Evolutionary conservation across 2,888 invertebrate species (phyloP), one percentile per base, ranked within the genome.

Genomic region (Perithous albicinctus): DNA sequence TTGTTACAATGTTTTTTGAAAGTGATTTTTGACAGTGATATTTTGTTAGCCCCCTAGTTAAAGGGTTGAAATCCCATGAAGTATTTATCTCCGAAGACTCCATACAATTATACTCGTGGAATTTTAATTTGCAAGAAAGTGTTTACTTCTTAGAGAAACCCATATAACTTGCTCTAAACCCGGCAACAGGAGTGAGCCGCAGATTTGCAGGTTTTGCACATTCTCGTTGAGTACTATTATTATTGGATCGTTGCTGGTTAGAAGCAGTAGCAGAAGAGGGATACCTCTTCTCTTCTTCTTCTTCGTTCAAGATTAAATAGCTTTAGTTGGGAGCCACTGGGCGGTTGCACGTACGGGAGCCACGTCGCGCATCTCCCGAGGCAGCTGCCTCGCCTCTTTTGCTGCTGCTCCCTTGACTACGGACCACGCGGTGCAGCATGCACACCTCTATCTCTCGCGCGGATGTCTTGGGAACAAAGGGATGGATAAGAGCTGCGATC

Each of bases 281-380:
- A 29, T 29, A 4, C 29, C 5, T 70, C 51, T 18, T 38, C 41
- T 51, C 48, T 48, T 38, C 29, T 29, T 75, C 41, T 32, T 38
- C 61, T 5, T 41, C 3, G 41, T 20, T 72, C 29, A 26, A 26
- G 69, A 70, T 73, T 76, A 64, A 78, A 66, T 56, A 63, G 73
- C 80, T 70, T 76, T 41, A 86, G 87, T 89, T 90, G 90, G 88
- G 90, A 88, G 86, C 87, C 89, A 85, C 90, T 90, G 90, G 82
- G 78, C 83, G 85, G 83, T 82, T 83, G 87, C 85, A 85, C 85
- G 83, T 86, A 89, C 89, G 81, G 89, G 85, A 90, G 89, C 89
- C 87, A 85, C 86, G 85, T 87, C 84, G 87, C 76, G 78, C 85
- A 89, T 89, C 89, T 88, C 87, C 85, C 76, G 85, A 87, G 89